Base-by-base conservation (phyloP, 2,113 vertebrate genomes). In the Morphnarchus princeps region DNA sequence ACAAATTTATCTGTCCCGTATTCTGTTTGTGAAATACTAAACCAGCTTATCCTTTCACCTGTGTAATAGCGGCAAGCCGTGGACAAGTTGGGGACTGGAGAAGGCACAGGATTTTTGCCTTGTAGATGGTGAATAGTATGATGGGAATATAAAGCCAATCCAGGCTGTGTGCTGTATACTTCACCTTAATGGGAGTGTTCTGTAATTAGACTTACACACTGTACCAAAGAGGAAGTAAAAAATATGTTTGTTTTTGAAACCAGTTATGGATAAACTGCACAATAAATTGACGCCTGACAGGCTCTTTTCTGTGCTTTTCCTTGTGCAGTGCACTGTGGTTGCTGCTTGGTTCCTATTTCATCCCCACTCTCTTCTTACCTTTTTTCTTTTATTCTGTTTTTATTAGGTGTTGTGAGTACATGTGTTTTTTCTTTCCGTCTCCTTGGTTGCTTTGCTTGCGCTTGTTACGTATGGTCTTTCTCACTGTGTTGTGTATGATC, bases 401-500 rank as follows among this genome's bases (percentile, higher is more conserved):
- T 63, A 28, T 76, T 72, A 42, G n/a, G 3, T 49, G 9, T 3
- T 82, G n/a, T 32, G 24, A 38, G 29, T 4, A 8, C 34, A 10
- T 18, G 26, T 3, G 0, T 1, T 49, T 71, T 78, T 84, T 63
- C 6, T 31, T 82, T 34, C 45, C n/a, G 16, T 47, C 29, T 72
- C 11, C 21, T 10, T 61, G 7, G 16, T 72, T 65, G 58, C 54
- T 92, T 92, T 59, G 71, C 32, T 3, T 0, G 1, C 3, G 7
- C 54, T 66, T 4, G 2, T 65, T 61, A 54, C 0, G 1, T 14
- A 6, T 14, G 13, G n/a, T 55, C 24, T 74, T 78, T 62, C 50
- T 94, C 77, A 20, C 5, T 1, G 3, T 2, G 1, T 10, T 3
- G 1, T 34, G 6, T 32, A 6, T 19, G 55, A 36, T 72, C n/a